Conservation (phyloP, 2,888 invertebrate genomes). For the Asteroscopus sphinx region DNA sequence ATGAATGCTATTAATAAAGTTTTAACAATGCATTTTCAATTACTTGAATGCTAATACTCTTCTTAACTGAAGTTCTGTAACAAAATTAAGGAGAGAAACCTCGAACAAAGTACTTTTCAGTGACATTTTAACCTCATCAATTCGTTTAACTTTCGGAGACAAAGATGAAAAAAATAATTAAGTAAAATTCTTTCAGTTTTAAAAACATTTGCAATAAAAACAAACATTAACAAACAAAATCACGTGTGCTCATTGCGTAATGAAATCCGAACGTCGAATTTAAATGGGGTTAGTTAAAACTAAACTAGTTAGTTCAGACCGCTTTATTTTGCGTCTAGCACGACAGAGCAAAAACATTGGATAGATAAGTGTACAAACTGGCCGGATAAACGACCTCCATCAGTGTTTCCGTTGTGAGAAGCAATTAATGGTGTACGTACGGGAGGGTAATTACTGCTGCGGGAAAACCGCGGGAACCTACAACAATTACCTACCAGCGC, state of each 20-base stretch:
- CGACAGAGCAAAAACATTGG: conserved; percentile 56
- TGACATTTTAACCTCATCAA: conserved; percentile 18
- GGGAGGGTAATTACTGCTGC: conserved; percentile 67
- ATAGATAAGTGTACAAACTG: conserved; percentile 61
- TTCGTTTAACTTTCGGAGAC: conserved; percentile 5
- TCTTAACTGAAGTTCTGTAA: conserved; percentile 43
- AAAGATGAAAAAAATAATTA: not conserved
- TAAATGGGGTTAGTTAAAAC: conserved; percentile 55
- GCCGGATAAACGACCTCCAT: conserved; percentile 69
- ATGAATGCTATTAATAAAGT: conserved; percentile 60
- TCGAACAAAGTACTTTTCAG: conserved; percentile 22
- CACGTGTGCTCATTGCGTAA: conserved; percentile 27
- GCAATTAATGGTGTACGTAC: conserved; percentile 71
- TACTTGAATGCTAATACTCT: conserved; percentile 59
- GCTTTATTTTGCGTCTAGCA: conserved; percentile 60
- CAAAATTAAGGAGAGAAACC: conserved; percentile 29
- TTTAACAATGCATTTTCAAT: conserved; percentile 74
- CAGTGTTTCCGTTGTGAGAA: conserved; percentile 66
- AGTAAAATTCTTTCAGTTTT: not conserved
- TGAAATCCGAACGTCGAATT: conserved; percentile 47
- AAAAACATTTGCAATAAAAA: not conserved
- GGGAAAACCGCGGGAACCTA: conserved; percentile 53
- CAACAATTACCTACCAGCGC: conserved; percentile 59
- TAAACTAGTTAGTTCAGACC: conserved; percentile 57
- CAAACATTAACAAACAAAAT: conserved; percentile 13